Percentiles rank a stretch among this genome's conserved stretches.
phyloP scores from a whole-genome alignment of 2,797 vertebrate genomes.

The Lepilemur septentrionalis region DNA sequence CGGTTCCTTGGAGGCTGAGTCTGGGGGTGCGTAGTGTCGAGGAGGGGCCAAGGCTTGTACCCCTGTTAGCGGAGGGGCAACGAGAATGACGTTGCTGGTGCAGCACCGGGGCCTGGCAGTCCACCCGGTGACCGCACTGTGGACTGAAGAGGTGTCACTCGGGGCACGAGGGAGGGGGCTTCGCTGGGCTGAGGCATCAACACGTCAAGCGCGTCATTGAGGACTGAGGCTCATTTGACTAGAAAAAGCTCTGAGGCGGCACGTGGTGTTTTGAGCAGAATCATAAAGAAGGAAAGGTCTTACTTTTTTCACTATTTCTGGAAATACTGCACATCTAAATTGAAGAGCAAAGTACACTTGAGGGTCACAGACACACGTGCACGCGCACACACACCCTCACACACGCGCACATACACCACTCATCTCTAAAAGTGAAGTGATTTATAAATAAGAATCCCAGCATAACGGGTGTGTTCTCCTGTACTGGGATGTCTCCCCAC shows the following conservation, averaged over 20 bases:
- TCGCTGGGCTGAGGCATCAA: slow-evolving; percentile 36
- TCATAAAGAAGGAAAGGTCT: slow-evolving; percentile 57
- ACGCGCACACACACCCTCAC: background rate
- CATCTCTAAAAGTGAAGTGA: slow-evolving; percentile 28
- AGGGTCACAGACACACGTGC: background rate
- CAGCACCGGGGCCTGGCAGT: slow-evolving; percentile 62
- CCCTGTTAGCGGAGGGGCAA: slow-evolving; percentile 65
- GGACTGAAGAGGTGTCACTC: background rate
- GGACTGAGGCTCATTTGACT: slow-evolving; percentile 47
- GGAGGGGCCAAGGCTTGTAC: slow-evolving; percentile 18
- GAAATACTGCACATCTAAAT: slow-evolving; percentile 60
- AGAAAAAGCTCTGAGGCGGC: slow-evolving; percentile 68
- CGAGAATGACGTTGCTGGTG: slow-evolving; percentile 65
- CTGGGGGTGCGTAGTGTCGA: background rate
- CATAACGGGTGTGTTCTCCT: background rate
- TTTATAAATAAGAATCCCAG: slow-evolving; percentile 46
- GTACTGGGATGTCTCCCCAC: slow-evolving; percentile 8
- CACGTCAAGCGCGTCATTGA: slow-evolving; percentile 24
- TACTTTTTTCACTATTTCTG: slow-evolving; percentile 58
- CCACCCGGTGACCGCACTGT: slow-evolving; percentile 51
- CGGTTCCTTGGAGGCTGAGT: slow-evolving; percentile 76
- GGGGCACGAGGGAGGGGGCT: background rate
- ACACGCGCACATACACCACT: background rate
- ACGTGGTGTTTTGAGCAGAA: slow-evolving; percentile 71
- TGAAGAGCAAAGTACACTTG: slow-evolving; percentile 72